These are phyloP conservation scores for Benthosema pterotum DNA, from an alignment of 2,797 vertebrate genomes.

Conservation along the genomic window DNA sequence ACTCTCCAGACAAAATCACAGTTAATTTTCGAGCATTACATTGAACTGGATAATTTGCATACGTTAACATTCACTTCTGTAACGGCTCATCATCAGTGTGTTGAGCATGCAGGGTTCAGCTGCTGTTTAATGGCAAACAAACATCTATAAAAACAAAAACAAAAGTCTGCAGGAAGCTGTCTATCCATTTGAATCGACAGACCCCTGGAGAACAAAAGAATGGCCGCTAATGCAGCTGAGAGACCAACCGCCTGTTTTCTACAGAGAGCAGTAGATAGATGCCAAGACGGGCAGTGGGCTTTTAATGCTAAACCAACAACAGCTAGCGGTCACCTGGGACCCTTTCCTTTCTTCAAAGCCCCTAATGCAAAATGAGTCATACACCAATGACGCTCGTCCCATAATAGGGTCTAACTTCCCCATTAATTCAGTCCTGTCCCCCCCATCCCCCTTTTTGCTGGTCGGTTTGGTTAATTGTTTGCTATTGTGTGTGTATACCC, in stretches of 20 bases:
- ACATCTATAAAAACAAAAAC: slow-evolving; percentile 40
- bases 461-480: slow-evolving; percentile 61
- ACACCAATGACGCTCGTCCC: slow-evolving; percentile 27
- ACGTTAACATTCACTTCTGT: too few relatives aligned
- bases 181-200: slow-evolving; percentile 49
- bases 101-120: slow-evolving; percentile 51
- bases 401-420: slow-evolving; percentile 32
- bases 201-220: slow-evolving; percentile 63
- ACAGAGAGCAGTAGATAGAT: slow-evolving; percentile 38
- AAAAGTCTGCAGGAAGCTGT: slow-evolving; percentile 57
- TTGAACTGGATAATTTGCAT: too few relatives aligned
- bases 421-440: slow-evolving; percentile 56
- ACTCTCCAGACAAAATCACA: too few relatives aligned
- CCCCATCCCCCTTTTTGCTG: slow-evolving; percentile 12
- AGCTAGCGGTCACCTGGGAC: slow-evolving; percentile 50
- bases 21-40: too few relatives aligned
- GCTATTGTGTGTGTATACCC: slow-evolving; percentile 63
- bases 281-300: slow-evolving; percentile 52
- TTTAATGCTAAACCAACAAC: slow-evolving; percentile 46
- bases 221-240: slow-evolving; percentile 61
- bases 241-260: slow-evolving; percentile 58
- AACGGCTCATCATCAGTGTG: slow-evolving; percentile 15
- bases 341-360: slow-evolving; percentile 49
- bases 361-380: slow-evolving; percentile 62
- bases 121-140: slow-evolving; percentile 45